A percentile compares a stretch with the other conserved stretches of the same genome.
phyloP scores from a whole-genome alignment of 2,888 invertebrate genomes.

The Drosophila pseudotakahashii region DNA sequence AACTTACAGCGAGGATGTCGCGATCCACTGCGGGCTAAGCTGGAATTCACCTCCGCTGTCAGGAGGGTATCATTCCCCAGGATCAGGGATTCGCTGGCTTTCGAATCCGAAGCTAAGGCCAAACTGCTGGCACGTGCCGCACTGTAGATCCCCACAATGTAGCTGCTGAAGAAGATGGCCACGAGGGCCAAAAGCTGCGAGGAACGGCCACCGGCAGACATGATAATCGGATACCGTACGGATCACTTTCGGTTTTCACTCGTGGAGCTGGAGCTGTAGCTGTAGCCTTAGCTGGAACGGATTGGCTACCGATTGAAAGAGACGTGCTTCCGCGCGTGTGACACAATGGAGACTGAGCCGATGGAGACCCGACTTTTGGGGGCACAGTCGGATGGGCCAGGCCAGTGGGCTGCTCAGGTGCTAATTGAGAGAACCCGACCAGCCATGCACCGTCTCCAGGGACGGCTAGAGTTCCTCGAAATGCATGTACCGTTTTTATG shows the following conservation, averaged over 20 bases:
- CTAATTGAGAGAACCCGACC: slow-evolving; percentile 58
- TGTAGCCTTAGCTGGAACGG: slow-evolving; percentile 8
- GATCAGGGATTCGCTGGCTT: slow-evolving; percentile 9
- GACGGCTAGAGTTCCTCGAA: slow-evolving; percentile 9
- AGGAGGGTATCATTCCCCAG: slow-evolving; percentile 22
- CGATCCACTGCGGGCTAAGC: slow-evolving; percentile 41
- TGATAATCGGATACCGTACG: slow-evolving; percentile 13
- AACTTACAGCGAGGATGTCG: slow-evolving; percentile 73
- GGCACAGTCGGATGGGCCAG: slow-evolving; percentile 52
- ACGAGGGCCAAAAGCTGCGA: slow-evolving; percentile 60
- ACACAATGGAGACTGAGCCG: slow-evolving; percentile 65
- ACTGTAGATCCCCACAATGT: slow-evolving; percentile 60
- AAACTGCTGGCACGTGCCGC: slow-evolving; percentile 54
- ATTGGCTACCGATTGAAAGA: slow-evolving; percentile 10
- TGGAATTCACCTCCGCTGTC: background rate
- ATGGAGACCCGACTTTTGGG: slow-evolving; percentile 40
- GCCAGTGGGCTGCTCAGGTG: slow-evolving; percentile 46
- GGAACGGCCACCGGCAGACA: slow-evolving; percentile 50
- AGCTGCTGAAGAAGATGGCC: slow-evolving; percentile 61
- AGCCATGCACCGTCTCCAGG: slow-evolving; percentile 18
- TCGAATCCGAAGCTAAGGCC: background rate
- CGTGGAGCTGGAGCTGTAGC: slow-evolving; percentile 14
- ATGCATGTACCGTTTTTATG: background rate
- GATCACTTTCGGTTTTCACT: slow-evolving; percentile 69
- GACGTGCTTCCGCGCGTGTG: slow-evolving; percentile 56